Evolutionary conservation across 2,113 vertebrate species (phyloP), one percentile per base, ranked within the genome.

Genomic region (Acrocephalus kingi): DNA sequence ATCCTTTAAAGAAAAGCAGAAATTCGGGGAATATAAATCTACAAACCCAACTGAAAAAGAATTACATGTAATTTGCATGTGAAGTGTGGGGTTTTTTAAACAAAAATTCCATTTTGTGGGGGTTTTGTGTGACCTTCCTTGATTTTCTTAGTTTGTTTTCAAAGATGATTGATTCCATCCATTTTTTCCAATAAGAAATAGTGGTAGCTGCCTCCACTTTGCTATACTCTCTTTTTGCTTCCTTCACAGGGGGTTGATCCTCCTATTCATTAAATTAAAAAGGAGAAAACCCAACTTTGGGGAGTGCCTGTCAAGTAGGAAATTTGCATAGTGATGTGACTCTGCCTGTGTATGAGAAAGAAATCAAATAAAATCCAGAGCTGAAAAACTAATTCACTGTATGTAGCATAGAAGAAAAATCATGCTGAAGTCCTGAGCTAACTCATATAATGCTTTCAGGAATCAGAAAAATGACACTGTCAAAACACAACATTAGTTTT

Each of bases 401-500:
- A 89, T 56, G 89, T 23, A 64, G 95, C 84, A 72, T 6, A 87
- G 93, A 96, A 95, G 95, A 97, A 96, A 95, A 97, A 97, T 84
- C 87, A 66, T 75, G 90, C 95, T 92, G 91, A 95, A 97, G 90
- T 91, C 94, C 96, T 96, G 89, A 84, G 94, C 90, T 97, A 97
- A 95, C 80, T 96, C 94, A 94, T 95, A 83, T 67, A 93, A 96
- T 96, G 96, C 95, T 97, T 97, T 96, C 96, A 96, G 91, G 95
- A 96, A 96, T 93, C 92, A 93, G 97, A 96, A 92, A 95, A 96
- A 97, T 94, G 94, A 95, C 97, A 96, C 91, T 97, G 97, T 97
- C 97, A 97, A 97, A 98, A 98, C 81, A 97, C 86, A 97, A 93
- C 97, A 97, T 97, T 97, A 94, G 93, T 97, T 98, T 98, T 97